Conservation (phyloP, 2,113 vertebrate species). For the Shinisaurus crocodilurus region DNA sequence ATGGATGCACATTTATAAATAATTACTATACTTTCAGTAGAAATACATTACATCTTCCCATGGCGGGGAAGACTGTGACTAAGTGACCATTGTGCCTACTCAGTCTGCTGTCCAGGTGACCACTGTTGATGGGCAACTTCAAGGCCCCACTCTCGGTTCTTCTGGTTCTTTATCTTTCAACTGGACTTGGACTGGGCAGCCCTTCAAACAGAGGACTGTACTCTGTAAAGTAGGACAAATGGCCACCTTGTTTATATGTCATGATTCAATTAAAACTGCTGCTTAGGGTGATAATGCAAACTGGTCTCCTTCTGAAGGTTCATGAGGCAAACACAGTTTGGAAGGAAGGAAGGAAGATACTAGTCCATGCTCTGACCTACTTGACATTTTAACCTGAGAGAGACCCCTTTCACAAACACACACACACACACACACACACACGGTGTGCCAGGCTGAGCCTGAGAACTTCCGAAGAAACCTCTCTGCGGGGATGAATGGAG, state of each 20-base stretch:
- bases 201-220: too few relatives aligned
- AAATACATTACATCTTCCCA: too few relatives aligned
- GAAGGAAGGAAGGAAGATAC: constrained; percentile 33
- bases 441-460: constrained; percentile 28
- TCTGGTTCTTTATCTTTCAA: too few relatives aligned
- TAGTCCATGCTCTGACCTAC: constrained; percentile 60
- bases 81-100: too few relatives aligned
- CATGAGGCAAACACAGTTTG: constrained; percentile 62
- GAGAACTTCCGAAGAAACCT: constrained; percentile 70
- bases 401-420: constrained; percentile 65
- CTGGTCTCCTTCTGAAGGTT: constrained; percentile 56
- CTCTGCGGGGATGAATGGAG: constrained; percentile 69
- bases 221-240: too few relatives aligned
- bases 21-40: too few relatives aligned
- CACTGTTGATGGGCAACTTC: too few relatives aligned
- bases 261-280: neutral
- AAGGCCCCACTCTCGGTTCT: too few relatives aligned
- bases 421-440: constrained; percentile 45
- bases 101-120: too few relatives aligned
- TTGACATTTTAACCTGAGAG: constrained; percentile 72
- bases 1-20: too few relatives aligned
- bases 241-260: neutral
- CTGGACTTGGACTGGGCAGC: too few relatives aligned
- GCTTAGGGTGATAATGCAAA: constrained; percentile 45
- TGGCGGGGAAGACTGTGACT: too few relatives aligned